Evolutionary conservation across 2,797 vertebrate genomes (phyloP).

Genomic region (Glyptemys insculpta): DNA sequence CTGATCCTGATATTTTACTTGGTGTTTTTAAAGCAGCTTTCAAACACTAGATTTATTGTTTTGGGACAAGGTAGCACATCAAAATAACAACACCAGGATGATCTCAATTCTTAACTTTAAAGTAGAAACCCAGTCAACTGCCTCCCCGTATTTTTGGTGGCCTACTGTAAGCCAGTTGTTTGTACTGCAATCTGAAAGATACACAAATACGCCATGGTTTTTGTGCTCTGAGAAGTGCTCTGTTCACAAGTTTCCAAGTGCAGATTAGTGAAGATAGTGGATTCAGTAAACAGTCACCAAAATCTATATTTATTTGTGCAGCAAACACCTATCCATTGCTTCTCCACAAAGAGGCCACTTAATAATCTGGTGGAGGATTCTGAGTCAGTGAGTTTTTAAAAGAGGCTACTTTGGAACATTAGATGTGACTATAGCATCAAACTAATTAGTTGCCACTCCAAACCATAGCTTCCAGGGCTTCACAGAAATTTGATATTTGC

Average conservation of each 20-base stretch:
- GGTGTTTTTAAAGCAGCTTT: conserved; percentile 22
- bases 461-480: conserved; percentile 69
- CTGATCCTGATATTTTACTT: neutral
- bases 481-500: conserved; percentile 63
- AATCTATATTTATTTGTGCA: conserved; percentile 84
- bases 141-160: conserved; percentile 57
- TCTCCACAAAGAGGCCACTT: conserved; percentile 63
- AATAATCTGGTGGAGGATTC: conserved; percentile 72
- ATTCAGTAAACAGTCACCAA: conserved; percentile 75
- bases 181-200: conserved; percentile 89
- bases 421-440: conserved; percentile 71
- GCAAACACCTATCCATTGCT: conserved; percentile 79
- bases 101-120: neutral
- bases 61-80: neutral
- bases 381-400: conserved; percentile 65
- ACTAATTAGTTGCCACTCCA: conserved; percentile 78
- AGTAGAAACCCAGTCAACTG: neutral
- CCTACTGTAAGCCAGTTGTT: conserved; percentile 86
- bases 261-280: conserved; percentile 80
- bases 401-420: conserved; percentile 75
- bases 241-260: conserved; percentile 89
- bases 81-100: neutral
- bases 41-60: neutral
- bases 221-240: conserved; percentile 86
- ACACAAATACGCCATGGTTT: conserved; percentile 94